These are phyloP conservation scores for Indri indri DNA, from an alignment of 2,113 vertebrate genomes.

Conservation along the genomic window DNA sequence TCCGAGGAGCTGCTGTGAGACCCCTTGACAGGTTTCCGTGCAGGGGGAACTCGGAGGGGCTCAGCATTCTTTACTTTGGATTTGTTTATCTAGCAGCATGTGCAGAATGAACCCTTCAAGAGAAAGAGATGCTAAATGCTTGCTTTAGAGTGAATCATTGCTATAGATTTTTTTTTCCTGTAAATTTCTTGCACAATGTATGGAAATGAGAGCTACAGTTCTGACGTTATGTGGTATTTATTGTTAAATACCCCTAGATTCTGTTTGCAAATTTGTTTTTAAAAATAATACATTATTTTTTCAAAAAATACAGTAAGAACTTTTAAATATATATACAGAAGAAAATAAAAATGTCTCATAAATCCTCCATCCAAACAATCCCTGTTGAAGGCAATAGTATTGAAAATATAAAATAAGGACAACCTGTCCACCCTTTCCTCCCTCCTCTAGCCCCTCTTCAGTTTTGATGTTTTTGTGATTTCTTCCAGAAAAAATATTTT, in stretches of 20 bases:
- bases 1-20: background rate
- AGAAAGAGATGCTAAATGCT: background rate
- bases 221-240: background rate
- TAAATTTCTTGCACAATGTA: slow-evolving; percentile 13
- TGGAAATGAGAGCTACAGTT: slow-evolving; percentile 11
- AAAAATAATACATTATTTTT: background rate
- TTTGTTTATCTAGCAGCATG: background rate
- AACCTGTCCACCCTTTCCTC: background rate
- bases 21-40: background rate
- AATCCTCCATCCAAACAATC: background rate
- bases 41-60: rapidly evolving
- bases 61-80: background rate
- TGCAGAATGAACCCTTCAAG: background rate
- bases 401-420: background rate
- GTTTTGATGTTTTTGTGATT: background rate
- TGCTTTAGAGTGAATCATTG: slow-evolving; percentile 4
- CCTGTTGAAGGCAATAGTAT: background rate
- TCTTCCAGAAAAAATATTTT: background rate
- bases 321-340: background rate
- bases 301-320: background rate
- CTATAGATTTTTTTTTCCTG: slow-evolving; percentile 12
- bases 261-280: background rate
- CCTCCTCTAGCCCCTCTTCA: background rate
- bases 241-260: background rate
- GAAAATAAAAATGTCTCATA: background rate